Base-by-base conservation (phyloP, 23 tunicate species). In the Trididemnum nubilum region DNA sequence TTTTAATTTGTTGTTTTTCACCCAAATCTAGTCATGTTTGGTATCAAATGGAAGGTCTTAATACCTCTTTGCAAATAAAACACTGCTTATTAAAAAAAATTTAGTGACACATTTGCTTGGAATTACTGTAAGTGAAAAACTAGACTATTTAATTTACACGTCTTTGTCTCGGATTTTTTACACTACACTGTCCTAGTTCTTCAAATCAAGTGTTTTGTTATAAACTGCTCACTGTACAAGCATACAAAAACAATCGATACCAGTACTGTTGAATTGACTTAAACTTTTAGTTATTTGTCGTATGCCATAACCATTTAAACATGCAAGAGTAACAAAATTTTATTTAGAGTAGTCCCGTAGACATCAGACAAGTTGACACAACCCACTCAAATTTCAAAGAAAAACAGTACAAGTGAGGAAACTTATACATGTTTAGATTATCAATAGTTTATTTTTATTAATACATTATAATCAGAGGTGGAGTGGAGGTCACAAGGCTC, bases 51-150 rank as follows among this genome's bases (percentile, higher is more conserved):
- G 54, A 44, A 44, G 12, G 54, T 44, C 54, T 44, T 44, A 15
- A 44, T 44, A 44, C 54, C 54, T 44, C 54, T 44, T 44, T 44
- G 54, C 54, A 44, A 44, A n/a, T n/a, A n/a, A n/a, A n/a, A n/a
- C n/a, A n/a, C 54, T 44, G 54, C 54, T 44, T 44, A 44, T 9
- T 44, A 44, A 44, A 15, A 7, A n/a, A 9, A 44, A 44, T 44
- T 44, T 7, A 44, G 54, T 44, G 54, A 44, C 54, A 44, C 12
- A 44, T 44, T 44, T 44, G 54, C 54, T 44, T 44, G 54, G 15
- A 44, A 44, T 44, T 44, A 44, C 54, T 44, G 54, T 44, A 44
- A 44, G 9, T 44, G 54, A 44, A 44, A 44, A 44, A 15, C 54
- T 7, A 44, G 54, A 44, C 54, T 15, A 44, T 44, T 44, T 44